phyloP scores from a whole-genome alignment of 2,888 invertebrate genomes.

The Philonicus albiceps region DNA sequence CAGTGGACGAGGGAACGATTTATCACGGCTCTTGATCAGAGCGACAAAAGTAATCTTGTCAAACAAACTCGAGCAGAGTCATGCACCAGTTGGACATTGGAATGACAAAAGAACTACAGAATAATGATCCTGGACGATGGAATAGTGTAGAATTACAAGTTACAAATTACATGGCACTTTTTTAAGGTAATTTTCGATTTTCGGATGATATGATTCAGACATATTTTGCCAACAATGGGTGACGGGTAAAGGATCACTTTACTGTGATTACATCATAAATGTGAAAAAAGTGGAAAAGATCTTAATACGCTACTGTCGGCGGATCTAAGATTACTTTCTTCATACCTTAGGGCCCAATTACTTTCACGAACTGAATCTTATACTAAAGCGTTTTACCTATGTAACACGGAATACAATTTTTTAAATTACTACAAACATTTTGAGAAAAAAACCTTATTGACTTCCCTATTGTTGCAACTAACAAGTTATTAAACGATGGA shows the following conservation, averaged over 20 bases:
- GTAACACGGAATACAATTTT: neutral
- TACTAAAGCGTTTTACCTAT: neutral
- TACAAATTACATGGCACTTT: constrained; percentile 15
- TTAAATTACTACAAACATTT: neutral
- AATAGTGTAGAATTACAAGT: constrained; percentile 15
- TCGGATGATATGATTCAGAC: neutral
- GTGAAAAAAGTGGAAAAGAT: neutral
- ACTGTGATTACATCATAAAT: neutral
- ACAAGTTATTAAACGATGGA: no score
- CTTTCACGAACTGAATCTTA: neutral
- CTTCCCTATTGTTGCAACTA: neutral
- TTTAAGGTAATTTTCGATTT: constrained; percentile 1
- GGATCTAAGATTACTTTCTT: neutral
- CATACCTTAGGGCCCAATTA: neutral
- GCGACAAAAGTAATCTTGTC: constrained; percentile 22
- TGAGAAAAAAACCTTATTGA: neutral
- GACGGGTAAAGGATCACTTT: neutral
- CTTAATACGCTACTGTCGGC: neutral
- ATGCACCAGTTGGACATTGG: neutral
- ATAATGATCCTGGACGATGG: neutral
- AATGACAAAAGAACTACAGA: neutral
- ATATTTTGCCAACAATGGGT: constrained; percentile 11
- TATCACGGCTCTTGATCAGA: neutral
- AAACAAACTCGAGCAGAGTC: constrained; percentile 24
- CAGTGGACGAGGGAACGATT: neutral